Evolutionary conservation across 2,113 vertebrate species (phyloP), one percentile per base, ranked within the genome.

Genomic region (Osmerus eperlanus): DNA sequence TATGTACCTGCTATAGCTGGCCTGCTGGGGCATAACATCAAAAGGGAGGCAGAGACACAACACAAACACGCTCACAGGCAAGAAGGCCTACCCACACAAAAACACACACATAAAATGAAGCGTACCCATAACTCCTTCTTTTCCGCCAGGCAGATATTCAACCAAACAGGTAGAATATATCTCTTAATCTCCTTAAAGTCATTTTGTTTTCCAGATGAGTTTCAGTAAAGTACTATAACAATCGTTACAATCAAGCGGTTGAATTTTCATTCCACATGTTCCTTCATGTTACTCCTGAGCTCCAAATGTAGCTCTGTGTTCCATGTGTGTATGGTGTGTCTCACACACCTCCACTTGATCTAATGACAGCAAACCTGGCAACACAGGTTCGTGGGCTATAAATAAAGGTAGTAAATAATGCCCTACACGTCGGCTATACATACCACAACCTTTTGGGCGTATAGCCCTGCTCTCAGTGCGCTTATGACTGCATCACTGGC

Each of bases 1-100:
- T 64, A 89, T 79, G 69, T 76, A 83, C 78, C 77, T 78, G 81
- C 69, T 76, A 77, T 74, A 86, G 75, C 77, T 83, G 70, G 67
- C 56, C 1, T 25, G 54, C 28, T 41, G 16, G 58, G 70, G 64
- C 69, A 62, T 12, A 11, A 36, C 21, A 55, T 8, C 2, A 21
- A 51, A 41, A 58, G 16, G 62, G 18, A 69, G 21, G 23, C 11
- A 69, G 36, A 28, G 1, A 28, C 16, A 70, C 6, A 52, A 72
- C 29, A 66, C 53, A 65, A 25, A 61, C 47, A 63, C 60, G 58
- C 60, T 19, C 15, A n/a, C 29, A 16, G 18, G 58, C 58, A 21
- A 19, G 21, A 23, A 12, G 11, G 19, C 3, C 21, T 12, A 8
- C 19, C 58, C 54, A 18, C 15, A 56, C 23, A 23, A 13, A 25